Evolutionary conservation across 2,113 vertebrate species (phyloP), one percentile per base, ranked within the genome.

Genomic region (Aplodontia rufa): DNA sequence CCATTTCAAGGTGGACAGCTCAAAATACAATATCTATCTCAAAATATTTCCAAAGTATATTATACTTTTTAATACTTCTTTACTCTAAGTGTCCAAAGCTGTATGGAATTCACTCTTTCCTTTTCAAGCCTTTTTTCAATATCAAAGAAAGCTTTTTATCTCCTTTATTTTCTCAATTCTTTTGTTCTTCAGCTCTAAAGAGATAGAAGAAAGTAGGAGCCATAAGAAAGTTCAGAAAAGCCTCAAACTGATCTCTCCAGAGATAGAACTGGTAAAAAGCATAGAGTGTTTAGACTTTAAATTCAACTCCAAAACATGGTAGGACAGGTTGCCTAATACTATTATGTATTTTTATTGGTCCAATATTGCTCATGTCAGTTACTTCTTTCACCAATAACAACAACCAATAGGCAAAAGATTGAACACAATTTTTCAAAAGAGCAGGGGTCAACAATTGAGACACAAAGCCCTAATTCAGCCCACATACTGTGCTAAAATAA

Each of bases 241-340:
- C 32, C 42, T 92, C 37, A 85, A 76, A 76, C 0, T n/a, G 24
- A 24, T 51, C 81, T 91, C 47, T 74, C 32, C 13, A 64, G 19
- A 90, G 42, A 60, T 75, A 95, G 85, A 85, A 90, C 9, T 60
- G 60, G 17, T 32, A 40, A 88, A 85, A 90, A 89, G 47, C 47
- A 85, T 94, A 96, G 37, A 42, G 40, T 28, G 42, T 60, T 76
- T 14, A 80, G 47, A 58, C 74, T 74, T 86, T 30, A 90, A 90
- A 40, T 53, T 64, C 78, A 90, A 58, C 35, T 32, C 40, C 40
- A 58, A 76, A 84, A 60, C 51, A 89, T 22, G 20, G 66, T 2
- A 66, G 22, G 13, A 62, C 7, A 85, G n/a, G n/a, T 45, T 68
- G 24, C 58, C 81, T 85, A 86, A 93, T 62, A 81, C 24, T 79